Base-by-base conservation (phyloP, 1,140 invertebrate genomes). In the Bombus superbus region DNA sequence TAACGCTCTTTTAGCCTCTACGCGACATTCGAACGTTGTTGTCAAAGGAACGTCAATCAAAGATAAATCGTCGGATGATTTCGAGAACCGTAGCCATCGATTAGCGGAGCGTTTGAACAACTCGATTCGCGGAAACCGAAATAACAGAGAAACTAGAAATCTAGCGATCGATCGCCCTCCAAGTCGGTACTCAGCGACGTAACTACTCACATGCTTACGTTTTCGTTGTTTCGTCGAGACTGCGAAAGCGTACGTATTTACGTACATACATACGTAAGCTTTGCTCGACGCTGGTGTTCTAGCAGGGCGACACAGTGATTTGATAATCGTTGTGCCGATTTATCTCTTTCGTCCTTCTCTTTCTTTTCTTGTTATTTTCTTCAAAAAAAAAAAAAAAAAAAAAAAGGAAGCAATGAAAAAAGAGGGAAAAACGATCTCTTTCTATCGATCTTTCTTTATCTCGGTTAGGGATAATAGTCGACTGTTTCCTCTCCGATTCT, bases 1-100 rank as follows among this genome's bases (percentile, higher is more conserved):
- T 87, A 88, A 77, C 66, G 47, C 15, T 88, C 47, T 85, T 83
- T 78, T 86, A 88, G 40, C 72, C 18, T 77, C 22, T 85, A 75
- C 32, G 59, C 62, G 62, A 40, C 18, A 22, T 53, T 53, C 47
- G 47, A 53, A 53, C 47, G 47, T 53, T 53, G 47, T 53, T 8
- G 47, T 53, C 47, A 2, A 53, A 53, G 18, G 47, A 53, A 53
- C 47, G 5, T 53, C 22, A 22, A 53, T 18, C 66, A 62, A 57
- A 18, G 59, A 44, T 88, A 78, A 78, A 35, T 66, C 74, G 59
- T 74, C 73, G 74, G 13, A 44, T 64, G 66, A 71, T 83, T 42
- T 57, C 47, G 59, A 8, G 44, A 38, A 9, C 40, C 28, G 66
- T 74, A 77, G 69, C 35, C 40, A 64, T 28, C 47, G 53, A 72